These are phyloP conservation scores for Sphenodon punctatus DNA, from an alignment of 2,797 vertebrate genomes.

Conservation along the genomic window DNA sequence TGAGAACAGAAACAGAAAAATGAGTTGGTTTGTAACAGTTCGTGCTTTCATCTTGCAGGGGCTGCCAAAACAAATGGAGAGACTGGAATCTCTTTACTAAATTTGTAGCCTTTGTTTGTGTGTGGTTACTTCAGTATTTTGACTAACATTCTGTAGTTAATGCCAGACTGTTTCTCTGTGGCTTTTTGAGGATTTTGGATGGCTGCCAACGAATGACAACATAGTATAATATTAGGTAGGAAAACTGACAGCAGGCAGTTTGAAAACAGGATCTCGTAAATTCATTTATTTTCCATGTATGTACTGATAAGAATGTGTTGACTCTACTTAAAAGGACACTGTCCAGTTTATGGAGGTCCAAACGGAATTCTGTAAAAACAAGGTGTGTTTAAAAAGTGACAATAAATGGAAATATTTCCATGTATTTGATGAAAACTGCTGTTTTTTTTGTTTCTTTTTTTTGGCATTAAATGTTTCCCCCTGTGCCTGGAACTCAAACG, in stretches of 20 bases:
- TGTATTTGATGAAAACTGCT: neutral
- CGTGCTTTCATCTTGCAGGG: neutral
- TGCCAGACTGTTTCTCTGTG: constrained; percentile 11
- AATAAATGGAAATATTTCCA: neutral
- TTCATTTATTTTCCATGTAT: neutral
- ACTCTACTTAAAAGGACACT: neutral
- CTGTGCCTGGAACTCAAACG: neutral
- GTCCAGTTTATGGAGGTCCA: constrained; percentile 9
- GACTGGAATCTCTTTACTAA: neutral
- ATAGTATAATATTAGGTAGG: neutral
- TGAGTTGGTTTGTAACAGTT: neutral
- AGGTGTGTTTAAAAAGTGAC: neutral
- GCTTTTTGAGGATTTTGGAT: constrained; percentile 5
- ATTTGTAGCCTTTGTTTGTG: neutral
- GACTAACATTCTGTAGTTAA: neutral
- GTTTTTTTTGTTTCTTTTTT: neutral
- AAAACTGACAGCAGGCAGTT: neutral
- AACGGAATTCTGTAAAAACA: constrained; percentile 9
- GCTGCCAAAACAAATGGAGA: neutral
- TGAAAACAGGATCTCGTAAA: constrained; percentile 6
- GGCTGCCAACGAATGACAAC: constrained; percentile 13
- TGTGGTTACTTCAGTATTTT: neutral
- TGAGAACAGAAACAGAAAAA: neutral
- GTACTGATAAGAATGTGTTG: constrained; percentile 3
- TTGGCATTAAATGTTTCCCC: neutral